phyloP scores from a whole-genome alignment of 2,888 invertebrate genomes.

The Erebia ligea region DNA sequence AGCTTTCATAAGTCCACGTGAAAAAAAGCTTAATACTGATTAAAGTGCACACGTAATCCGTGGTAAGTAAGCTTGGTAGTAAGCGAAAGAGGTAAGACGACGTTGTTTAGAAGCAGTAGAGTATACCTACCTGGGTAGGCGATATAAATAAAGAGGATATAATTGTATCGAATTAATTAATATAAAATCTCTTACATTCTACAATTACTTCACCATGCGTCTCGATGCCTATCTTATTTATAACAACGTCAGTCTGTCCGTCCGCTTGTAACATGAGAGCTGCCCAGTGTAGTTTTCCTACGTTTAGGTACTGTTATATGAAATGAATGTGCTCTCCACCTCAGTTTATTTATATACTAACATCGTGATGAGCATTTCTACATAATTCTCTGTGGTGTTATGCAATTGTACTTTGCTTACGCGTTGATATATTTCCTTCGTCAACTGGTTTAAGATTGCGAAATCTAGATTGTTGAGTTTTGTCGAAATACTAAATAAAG shows the following conservation, averaged over 20 bases:
- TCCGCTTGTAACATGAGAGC: conserved; percentile 28
- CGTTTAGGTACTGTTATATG: conserved; percentile 25
- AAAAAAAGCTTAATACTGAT: too few relatives aligned
- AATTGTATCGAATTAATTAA: conserved; percentile 9
- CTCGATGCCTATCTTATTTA: conserved; percentile 34
- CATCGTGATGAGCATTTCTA: conserved; percentile 15
- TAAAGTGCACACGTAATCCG: too few relatives aligned
- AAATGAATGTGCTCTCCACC: conserved; percentile 13
- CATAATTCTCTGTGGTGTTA: conserved; percentile 23
- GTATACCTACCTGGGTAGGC: too few relatives aligned
- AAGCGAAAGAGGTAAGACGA: too few relatives aligned
- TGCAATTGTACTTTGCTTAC: conserved; percentile 21
- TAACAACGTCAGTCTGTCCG: conserved; percentile 24
- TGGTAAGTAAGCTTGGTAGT: too few relatives aligned
- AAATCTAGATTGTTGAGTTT: conserved; percentile 2
- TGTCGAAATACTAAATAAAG: background rate
- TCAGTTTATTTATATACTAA: conserved; percentile 28
- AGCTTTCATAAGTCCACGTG: too few relatives aligned
- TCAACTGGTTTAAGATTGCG: conserved; percentile 24
- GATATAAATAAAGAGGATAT: background rate
- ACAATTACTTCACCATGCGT: background rate
- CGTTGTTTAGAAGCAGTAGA: too few relatives aligned
- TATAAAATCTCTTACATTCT: background rate
- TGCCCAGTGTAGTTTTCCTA: conserved; percentile 8
- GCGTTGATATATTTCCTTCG: conserved; percentile 30